Base-by-base conservation (phyloP, 2,888 invertebrate genomes). In the Hydrotaea diabolus region DNA sequence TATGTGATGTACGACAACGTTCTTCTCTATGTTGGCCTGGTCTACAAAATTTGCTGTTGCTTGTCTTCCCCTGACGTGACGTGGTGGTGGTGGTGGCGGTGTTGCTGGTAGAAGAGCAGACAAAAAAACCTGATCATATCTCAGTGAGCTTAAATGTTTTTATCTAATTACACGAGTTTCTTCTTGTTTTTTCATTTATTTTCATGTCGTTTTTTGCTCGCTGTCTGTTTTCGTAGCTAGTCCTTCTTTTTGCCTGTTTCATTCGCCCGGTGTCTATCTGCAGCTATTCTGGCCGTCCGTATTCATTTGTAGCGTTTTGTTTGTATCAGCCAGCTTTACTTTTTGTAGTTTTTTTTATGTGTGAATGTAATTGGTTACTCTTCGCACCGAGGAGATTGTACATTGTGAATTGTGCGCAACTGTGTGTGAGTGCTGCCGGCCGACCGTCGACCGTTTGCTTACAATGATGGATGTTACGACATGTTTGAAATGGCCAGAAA, bases 141-240 rank as follows among this genome's bases (percentile, higher is more conserved):
- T 84, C 26, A 53, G 43, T 80, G 74, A 64, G 75, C 77, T 87
- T 88, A 88, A 89, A 88, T 86, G 86, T 87, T 87, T 88, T 89
- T 89, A 89, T 89, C 89, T 89, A 88, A 89, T 88, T 88, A 89
- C 89, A 89, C 86, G 89, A 86, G 88, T 89, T 88, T 84, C 87
- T 86, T 87, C 88, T 87, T 88, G 88, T 87, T 87, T 80, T 66
- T 80, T 80, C 80, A 80, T 85, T 85, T 71, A 80, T 85, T 85
- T 85, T 55, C 69, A 43, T 46, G 69, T 46, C 19, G 66, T 43
- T 62, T 31, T 31, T 7, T 31, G 15, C 39, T 69, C 55, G 11
- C 62, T 73, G 23, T 64, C n/a, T 55, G 59, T 76, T 31, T 39
- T 39, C 9, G 9, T 13, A 39, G 15, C 71, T 26, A 36, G 26